Base-by-base conservation (phyloP, 2,113 vertebrate genomes). In the Zosterops hypoxanthus region DNA sequence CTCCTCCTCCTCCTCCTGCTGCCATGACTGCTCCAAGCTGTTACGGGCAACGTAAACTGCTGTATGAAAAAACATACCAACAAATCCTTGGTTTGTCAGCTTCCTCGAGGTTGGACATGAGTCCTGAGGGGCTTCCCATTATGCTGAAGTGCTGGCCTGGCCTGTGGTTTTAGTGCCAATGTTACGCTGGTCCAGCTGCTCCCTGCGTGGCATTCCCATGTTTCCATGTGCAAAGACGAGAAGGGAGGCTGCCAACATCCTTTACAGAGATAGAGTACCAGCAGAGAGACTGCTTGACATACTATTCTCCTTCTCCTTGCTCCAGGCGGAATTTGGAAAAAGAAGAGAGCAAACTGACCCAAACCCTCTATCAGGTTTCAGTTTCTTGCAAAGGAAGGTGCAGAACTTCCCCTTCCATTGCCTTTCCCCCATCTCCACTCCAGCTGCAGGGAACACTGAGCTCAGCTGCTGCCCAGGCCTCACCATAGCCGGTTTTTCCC, bases 21-120 rank as follows among this genome's bases (percentile, higher is more conserved):
- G 73, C 83, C 80, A 17, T 19, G 70, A 72, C 72, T 80, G 80
- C 91, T 93, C 53, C 44, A 76, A 70, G 80, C 80, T 91, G 84
- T 88, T 91, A 73, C 2, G 3, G 76, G 69, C 64, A 66, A 84
- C 1, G 0, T 70, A 68, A 91, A 81, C 88, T 95, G 85, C 92
- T 94, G 94, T 88, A 94, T 42, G 68, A 82, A 29, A 23, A 28
- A 33, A 50, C 33, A 42, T 5, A 34, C 36, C 12, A 28, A 31
- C n/a, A 13, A 50, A 46, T 65, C 46, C 71, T n/a, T 4, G 5
- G 28, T 60, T 87, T 28, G 16, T 31, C 68, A 77, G 82, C 63
- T 76, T 55, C 34, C 70, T 68, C 1, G 3, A 89, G 81, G 69
- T 10, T 8, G 61, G 73, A 49, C 12, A 3, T 2, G 13, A 82